Evolutionary conservation across 2,797 vertebrate genomes (phyloP).

Genomic region (Sternotherus odoratus): DNA sequence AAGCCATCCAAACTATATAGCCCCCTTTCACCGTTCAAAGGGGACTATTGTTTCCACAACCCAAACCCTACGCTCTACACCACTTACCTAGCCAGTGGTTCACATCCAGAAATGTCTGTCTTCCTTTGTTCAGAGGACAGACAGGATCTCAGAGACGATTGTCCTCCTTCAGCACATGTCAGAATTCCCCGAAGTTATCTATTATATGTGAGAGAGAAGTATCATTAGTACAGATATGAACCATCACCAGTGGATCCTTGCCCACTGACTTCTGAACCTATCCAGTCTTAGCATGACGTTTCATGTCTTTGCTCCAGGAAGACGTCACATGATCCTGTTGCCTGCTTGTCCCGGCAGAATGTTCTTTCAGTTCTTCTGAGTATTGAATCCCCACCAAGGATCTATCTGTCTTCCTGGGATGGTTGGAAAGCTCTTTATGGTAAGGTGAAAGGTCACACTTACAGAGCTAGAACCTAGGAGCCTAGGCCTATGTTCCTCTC

Average conservation of each 20-base stretch:
- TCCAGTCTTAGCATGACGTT: not conserved
- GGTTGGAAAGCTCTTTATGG: not conserved
- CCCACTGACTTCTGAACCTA: not conserved
- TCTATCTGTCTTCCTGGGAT: not conserved
- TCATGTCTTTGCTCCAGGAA: not conserved
- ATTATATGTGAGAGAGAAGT: too few species aligned
- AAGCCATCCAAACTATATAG: too few species aligned
- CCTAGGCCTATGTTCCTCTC: not conserved
- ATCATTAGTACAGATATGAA: too few species aligned
- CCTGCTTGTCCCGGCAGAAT: not conserved
- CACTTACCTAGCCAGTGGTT: too few species aligned
- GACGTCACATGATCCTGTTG: not conserved
- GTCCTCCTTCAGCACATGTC: too few species aligned
- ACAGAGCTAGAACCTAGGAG: not conserved
- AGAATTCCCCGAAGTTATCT: too few species aligned
- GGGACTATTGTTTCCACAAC: too few species aligned
- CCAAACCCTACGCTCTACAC: too few species aligned
- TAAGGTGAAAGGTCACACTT: not conserved
- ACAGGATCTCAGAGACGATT: too few species aligned
- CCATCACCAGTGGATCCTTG: not conserved
- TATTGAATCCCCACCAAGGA: not conserved
- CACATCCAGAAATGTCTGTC: too few species aligned
- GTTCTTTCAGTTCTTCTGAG: not conserved
- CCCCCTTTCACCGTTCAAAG: too few species aligned
- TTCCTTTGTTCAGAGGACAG: too few species aligned